phyloP scores from a whole-genome alignment of 2,888 invertebrate genomes.

The Synanthedon myopaeformis region DNA sequence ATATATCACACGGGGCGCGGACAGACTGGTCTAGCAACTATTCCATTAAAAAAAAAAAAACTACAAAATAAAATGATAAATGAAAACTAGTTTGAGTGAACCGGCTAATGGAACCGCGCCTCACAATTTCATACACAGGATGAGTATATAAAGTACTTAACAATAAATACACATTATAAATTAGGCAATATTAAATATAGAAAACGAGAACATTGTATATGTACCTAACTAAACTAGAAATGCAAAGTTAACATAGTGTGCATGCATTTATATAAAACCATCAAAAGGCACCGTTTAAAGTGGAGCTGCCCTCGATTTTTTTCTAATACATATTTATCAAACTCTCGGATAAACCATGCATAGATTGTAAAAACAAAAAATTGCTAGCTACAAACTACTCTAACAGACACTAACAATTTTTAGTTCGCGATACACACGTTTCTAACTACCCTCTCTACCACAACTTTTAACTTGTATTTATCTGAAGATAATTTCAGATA shows the following conservation, averaged over 20 bases:
- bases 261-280: conserved; percentile 44
- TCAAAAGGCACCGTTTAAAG: conserved; percentile 50
- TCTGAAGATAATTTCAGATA: too few relatives aligned
- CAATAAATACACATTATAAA: conserved; percentile 59
- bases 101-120: too few relatives aligned
- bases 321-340: conserved; percentile 63
- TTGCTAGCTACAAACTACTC: conserved; percentile 29
- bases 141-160: conserved; percentile 52
- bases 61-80: too few relatives aligned
- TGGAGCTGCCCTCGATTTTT: conserved; percentile 11
- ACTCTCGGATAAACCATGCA: conserved; percentile 53
- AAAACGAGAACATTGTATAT: conserved; percentile 49
- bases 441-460: too few relatives aligned
- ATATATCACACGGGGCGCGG: too few relatives aligned
- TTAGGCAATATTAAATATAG: conserved; percentile 55
- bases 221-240: conserved; percentile 55
- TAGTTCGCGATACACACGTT: conserved; percentile 1
- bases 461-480: too few relatives aligned
- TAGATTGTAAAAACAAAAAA: conserved; percentile 26
- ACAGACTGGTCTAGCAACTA: too few relatives aligned
- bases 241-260: conserved; percentile 55
- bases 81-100: too few relatives aligned
- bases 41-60: too few relatives aligned
- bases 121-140: conserved; percentile 30
- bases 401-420: conserved; percentile 51